Conservation (phyloP, 2,797 vertebrate species). For the Darevskia nairensis region DNA sequence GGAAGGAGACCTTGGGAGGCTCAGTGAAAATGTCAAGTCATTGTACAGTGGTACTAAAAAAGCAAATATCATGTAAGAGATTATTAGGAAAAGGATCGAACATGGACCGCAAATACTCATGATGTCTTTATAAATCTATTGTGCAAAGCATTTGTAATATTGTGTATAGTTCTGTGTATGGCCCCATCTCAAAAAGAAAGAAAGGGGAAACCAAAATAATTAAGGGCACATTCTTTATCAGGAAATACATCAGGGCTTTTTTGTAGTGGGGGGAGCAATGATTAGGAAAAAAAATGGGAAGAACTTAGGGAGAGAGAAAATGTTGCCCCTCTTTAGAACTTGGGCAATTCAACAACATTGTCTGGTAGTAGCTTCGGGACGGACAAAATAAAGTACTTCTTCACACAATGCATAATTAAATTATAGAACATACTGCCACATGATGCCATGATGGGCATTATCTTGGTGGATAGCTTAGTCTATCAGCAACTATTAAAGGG, state of each 20-base stretch:
- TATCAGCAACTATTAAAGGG: neutral
- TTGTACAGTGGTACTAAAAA: neutral
- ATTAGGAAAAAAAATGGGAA: too few species aligned
- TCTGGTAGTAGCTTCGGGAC: neutral
- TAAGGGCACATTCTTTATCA: too few species aligned
- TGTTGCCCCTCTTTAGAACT: neutral
- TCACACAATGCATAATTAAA: neutral
- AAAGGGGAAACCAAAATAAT: neutral
- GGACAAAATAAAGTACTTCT: neutral
- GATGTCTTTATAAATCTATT: neutral
- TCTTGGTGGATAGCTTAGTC: neutral
- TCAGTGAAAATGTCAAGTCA: neutral
- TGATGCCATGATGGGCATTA: too few species aligned
- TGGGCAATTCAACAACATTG: neutral
- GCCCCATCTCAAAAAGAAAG: neutral
- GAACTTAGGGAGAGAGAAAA: neutral
- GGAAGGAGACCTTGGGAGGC: neutral
- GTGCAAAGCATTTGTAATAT: neutral
- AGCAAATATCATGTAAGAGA: neutral
- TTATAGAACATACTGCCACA: neutral
- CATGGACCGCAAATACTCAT: neutral
- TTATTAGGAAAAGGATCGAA: neutral
- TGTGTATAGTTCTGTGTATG: neutral
- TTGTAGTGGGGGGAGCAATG: neutral
- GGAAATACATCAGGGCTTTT: neutral